These are phyloP conservation scores for Oscheius onirici DNA, from an alignment of 2,888 invertebrate genomes.

Conservation along the genomic window DNA sequence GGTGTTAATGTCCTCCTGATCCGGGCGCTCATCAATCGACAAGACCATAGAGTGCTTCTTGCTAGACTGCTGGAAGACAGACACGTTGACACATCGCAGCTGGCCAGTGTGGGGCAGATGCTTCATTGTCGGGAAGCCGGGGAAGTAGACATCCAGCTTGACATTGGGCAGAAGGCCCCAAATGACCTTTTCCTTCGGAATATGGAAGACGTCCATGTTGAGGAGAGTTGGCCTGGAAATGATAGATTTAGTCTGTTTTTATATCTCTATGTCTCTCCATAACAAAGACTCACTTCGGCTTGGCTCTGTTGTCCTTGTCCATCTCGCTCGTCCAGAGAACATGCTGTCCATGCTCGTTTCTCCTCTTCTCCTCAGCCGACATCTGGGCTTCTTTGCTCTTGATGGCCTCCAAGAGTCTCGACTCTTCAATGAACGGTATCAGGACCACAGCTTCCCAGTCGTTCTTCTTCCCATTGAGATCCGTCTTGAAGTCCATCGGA, in stretches of 20 bases:
- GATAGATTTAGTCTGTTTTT: no score
- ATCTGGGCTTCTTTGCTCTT: conserved; percentile 74
- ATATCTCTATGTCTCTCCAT: not conserved
- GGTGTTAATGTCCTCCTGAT: conserved; percentile 69
- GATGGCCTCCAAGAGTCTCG: conserved; percentile 79
- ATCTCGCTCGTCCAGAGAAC: conserved; percentile 76
- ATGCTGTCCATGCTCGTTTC: conserved; percentile 90
- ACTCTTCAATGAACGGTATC: conserved; percentile 90
- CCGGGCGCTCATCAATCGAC: conserved; percentile 74
- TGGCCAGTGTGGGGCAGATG: conserved; percentile 83
- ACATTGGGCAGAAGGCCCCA: conserved; percentile 80
- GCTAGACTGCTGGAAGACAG: conserved; percentile 87
- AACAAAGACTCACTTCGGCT: not conserved
- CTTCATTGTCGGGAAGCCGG: conserved; percentile 91
- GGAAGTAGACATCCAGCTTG: conserved; percentile 80
- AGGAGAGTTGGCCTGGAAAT: conserved; percentile 68
- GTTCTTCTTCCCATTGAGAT: conserved; percentile 92
- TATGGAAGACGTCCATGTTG: conserved; percentile 70
- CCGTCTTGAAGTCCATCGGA: conserved; percentile 88
- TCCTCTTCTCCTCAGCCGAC: conserved; percentile 79
- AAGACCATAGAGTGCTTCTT: conserved; percentile 86
- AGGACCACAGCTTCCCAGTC: conserved; percentile 96
- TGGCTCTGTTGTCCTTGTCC: not conserved
- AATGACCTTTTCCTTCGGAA: conserved; percentile 74
- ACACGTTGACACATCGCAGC: conserved; percentile 76